phyloP scores from a whole-genome alignment of 2,113 vertebrate genomes.

The Hippocampus zosterae region DNA sequence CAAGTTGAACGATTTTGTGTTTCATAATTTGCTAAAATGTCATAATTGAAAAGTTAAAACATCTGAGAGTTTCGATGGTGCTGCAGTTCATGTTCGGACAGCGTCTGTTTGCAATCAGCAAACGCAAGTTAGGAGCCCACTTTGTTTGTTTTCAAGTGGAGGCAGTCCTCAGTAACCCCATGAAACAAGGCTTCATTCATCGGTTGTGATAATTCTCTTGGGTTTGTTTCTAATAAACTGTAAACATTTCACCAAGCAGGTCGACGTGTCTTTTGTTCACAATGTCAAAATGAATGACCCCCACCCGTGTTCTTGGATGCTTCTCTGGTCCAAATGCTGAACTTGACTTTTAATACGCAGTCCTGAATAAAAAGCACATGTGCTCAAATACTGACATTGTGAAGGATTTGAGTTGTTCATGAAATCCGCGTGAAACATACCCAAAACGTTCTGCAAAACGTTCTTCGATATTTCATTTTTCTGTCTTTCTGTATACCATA shows the following conservation, averaged over 20 bases:
- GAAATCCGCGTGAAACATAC: constrained; percentile 16
- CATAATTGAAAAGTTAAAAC: not conserved
- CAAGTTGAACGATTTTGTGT: not conserved
- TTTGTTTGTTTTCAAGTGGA: constrained; percentile 23
- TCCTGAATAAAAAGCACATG: constrained; percentile 40
- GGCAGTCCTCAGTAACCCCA: constrained; percentile 16
- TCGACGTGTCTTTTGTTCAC: constrained; percentile 31
- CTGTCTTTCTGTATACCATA: not conserved
- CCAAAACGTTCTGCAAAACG: constrained; percentile 23
- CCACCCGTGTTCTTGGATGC: constrained; percentile 47
- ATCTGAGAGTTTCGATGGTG: constrained; percentile 14
- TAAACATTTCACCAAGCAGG: constrained; percentile 18
- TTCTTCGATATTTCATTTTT: constrained; percentile 5
- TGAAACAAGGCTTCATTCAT: constrained; percentile 11
- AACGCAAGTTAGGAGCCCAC: constrained; percentile 18
- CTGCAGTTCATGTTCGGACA: constrained; percentile 1
- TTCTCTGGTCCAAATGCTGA: constrained; percentile 22
- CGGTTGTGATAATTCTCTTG: constrained; percentile 16
- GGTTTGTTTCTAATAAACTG: constrained; percentile 25
- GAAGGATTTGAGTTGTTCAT: constrained; percentile 21
- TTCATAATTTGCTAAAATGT: constrained; percentile 1
- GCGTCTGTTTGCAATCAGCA: constrained; percentile 50
- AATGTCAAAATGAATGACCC: constrained; percentile 42
- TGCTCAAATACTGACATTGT: constrained; percentile 1
- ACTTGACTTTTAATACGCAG: constrained; percentile 45